Conservation (phyloP, 2,888 invertebrate species). For the Biston betularia region DNA sequence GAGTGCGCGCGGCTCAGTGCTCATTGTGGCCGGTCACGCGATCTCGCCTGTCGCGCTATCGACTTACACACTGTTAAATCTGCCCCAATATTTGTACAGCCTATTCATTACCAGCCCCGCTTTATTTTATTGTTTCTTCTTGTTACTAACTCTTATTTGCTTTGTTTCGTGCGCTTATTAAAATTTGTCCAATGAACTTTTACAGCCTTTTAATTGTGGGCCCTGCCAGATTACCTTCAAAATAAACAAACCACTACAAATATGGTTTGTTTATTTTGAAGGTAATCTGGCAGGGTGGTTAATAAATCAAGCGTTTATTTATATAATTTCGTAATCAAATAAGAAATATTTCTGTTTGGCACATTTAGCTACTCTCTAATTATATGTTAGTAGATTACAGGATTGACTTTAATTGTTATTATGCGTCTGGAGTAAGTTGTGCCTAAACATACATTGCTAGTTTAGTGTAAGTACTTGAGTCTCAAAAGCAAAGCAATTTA, state of each 20-base stretch:
- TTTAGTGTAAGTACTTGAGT: neutral
- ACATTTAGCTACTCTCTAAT: neutral
- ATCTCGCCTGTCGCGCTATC: conserved; percentile 80
- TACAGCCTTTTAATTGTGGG: conserved; percentile 55
- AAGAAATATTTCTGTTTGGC: neutral
- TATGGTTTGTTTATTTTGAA: conserved; percentile 50
- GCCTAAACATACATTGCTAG: neutral
- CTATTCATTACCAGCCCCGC: conserved; percentile 76
- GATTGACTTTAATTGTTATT: neutral
- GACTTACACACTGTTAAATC: conserved; percentile 83
- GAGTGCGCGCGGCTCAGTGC: conserved; percentile 26
- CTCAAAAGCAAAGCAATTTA: conserved; percentile 13
- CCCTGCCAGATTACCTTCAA: conserved; percentile 37
- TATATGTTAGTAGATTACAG: neutral
- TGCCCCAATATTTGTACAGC: conserved; percentile 82
- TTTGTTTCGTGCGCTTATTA: conserved; percentile 63
- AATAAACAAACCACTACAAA: conserved; percentile 50
- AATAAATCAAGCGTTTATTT: conserved; percentile 5
- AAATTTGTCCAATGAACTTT: conserved; percentile 67
- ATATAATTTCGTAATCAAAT: neutral
- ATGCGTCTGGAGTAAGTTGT: neutral
- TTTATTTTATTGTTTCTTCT: conserved; percentile 78
- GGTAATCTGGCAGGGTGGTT: conserved; percentile 13
- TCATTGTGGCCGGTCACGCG: conserved; percentile 68
- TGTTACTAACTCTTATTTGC: conserved; percentile 56